Base-by-base conservation (phyloP, 2,113 vertebrate species). In the Euleptes europaea region DNA sequence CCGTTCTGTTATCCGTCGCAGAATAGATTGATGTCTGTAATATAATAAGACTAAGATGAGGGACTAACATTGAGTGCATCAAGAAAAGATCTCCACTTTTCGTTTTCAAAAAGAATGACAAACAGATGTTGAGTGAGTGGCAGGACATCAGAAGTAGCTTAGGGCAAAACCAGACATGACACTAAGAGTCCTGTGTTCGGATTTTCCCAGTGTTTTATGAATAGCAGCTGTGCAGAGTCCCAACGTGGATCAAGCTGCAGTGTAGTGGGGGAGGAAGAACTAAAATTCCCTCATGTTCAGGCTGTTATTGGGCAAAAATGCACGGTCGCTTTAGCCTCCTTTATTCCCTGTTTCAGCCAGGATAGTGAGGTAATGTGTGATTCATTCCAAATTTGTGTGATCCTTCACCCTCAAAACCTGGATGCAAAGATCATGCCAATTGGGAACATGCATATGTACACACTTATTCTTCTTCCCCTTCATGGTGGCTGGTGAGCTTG, bases 41-140 rank as follows among this genome's bases (percentile, higher is more conserved):
- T 92, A 90, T 89, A 95, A 78, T 81, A 92, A 93, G 86, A 91
- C 13, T 13, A 92, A 89, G 92, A 92, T 73, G 88, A 90, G 0
- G 0, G 92, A 93, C 57, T 89, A 66, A 17, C 63, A 26, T 72
- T 42, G 0, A 0, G 69, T 72, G 4, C 84, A 44, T 80, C 82
- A 49, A 78, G 51, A 65, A 76, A 87, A 73, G 84, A 19, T 0
- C 0, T 31, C 1, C 66, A 0, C 13, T 72, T 44, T 19, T 57
- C 15, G 19, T 57, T 57, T 57, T 17, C 3, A 11, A 14, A 14
- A 51, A 51, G 65, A 33, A 26, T 71, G 83, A 44, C 19, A 71
- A 72, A n/a, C 49, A 11, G 4, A 71, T 63, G 19, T 71, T 76
- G 47, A 67, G 40, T 72, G 76, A 79, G 77, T 65, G 49, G 51